phyloP scores from a whole-genome alignment of 2,888 invertebrate species.

The Elysia crispata region DNA sequence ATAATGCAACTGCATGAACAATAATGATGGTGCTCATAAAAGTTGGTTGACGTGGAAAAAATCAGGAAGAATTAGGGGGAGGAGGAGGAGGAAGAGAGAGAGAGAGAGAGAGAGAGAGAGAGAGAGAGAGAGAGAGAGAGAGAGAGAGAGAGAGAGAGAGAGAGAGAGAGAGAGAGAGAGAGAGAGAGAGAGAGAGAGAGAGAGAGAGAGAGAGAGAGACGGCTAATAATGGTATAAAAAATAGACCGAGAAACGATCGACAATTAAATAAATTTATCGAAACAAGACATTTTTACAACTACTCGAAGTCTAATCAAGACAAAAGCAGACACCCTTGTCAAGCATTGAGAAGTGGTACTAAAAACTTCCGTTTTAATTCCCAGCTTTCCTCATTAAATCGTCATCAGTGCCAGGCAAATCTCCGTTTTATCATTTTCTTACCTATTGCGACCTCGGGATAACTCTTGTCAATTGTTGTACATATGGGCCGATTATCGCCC shows the following conservation, averaged over 20 bases:
- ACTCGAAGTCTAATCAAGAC: background rate
- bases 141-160: slow-evolving; percentile 16
- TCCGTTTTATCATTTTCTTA: too few species aligned
- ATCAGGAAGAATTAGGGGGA: background rate
- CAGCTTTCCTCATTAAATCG: too few species aligned
- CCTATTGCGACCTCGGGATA: too few species aligned
- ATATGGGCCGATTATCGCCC: too few species aligned
- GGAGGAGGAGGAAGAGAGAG: slow-evolving; percentile 22
- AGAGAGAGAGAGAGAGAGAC: background rate
- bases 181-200: background rate
- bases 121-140: slow-evolving; percentile 27
- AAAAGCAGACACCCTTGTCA: background rate
- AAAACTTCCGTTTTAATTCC: too few species aligned
- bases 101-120: slow-evolving; percentile 31
- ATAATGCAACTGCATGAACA: too few species aligned
- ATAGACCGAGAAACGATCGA: background rate
- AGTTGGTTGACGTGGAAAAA: too few species aligned
- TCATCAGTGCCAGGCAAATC: too few species aligned
- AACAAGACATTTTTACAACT: background rate
- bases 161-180: background rate
- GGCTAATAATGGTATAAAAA: too few species aligned
- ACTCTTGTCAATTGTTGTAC: too few species aligned
- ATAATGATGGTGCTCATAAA: too few species aligned
- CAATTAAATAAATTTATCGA: background rate
- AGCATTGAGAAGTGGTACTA: slow-evolving; percentile 1